Base-by-base conservation (phyloP, 2,797 vertebrate genomes). In the Antrozous pallidus region DNA sequence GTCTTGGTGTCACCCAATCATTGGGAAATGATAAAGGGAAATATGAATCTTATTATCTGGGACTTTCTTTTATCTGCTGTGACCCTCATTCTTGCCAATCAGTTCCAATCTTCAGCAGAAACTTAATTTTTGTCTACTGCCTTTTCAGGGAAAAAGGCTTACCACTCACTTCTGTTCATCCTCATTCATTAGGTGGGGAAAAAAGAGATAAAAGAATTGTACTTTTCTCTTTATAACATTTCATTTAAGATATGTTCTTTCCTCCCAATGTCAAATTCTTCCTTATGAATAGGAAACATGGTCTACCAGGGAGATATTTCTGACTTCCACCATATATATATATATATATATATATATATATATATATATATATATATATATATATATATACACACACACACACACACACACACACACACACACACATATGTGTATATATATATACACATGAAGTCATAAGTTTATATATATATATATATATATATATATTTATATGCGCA, bases 41-140 rank as follows among this genome's bases (percentile, higher is more conserved):
- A 83, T 91, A 63, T 63, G 65, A 94, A 69, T 93, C 49, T 71
- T 92, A 94, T 90, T 88, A 91, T 77, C 67, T 77, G 42, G 65
- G 78, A 90, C 40, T 95, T 94, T 92, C 38, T 79, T 95, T 97
- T 95, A 89, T 93, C 79, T 92, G 13, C 51, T 82, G 8, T 4
- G 18, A 94, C 42, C 13, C 73, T 90, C 85, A 65, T 96, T 84
- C 51, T 88, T 94, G 73, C 56, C 78, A 82, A 90, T 69, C 45
- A 75, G 69, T 80, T 85, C 7, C 7, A 91, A 17, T 95, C 58
- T 91, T 84, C 69, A 74, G 51, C 38, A 75, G 79, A 90, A 94
- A 93, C 40, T 51, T 85, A 88, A 94, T 92, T 90, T 90, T 94
- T 93, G 87, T 58, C 79, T 73, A 75, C 26, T 49, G 18, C 63